Conservation (phyloP, 2,113 vertebrate species). For the Accipiter virgatus region DNA sequence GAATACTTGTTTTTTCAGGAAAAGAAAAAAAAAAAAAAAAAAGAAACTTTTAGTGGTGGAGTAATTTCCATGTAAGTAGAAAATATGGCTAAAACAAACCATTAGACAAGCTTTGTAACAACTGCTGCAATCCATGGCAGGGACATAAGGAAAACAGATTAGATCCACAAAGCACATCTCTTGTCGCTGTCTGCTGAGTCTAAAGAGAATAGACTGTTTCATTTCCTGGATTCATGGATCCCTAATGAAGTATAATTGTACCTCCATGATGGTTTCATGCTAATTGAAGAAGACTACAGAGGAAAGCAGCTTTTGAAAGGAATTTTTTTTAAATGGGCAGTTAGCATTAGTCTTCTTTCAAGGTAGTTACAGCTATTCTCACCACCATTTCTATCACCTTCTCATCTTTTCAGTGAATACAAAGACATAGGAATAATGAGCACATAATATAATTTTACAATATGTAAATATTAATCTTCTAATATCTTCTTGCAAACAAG, state of each 20-base stretch:
- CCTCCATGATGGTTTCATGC: neutral
- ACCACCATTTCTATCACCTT: neutral
- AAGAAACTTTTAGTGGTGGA: neutral
- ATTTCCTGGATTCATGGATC: constrained; percentile 43
- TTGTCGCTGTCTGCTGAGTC: neutral
- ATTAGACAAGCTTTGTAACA: neutral
- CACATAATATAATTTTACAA: neutral
- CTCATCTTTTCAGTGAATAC: neutral
- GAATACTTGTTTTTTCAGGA: neutral
- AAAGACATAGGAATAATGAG: neutral
- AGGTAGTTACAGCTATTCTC: neutral
- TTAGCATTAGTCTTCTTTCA: neutral
- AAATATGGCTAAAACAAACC: neutral
- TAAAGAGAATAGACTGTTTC: constrained; percentile 25
- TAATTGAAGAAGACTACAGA: constrained; percentile 29
- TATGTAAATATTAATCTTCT: neutral
- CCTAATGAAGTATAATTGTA: constrained; percentile 36
- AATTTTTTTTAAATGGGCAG: neutral
- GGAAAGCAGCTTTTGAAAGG: neutral
- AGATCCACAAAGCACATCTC: neutral
- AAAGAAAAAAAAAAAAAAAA: neutral
- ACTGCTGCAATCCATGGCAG: neutral
- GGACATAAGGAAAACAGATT: constrained; percentile 8
- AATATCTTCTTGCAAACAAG: neutral
- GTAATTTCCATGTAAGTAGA: neutral